phyloP scores from a whole-genome alignment of 2,888 invertebrate species.

The Steromphala cineraria region DNA sequence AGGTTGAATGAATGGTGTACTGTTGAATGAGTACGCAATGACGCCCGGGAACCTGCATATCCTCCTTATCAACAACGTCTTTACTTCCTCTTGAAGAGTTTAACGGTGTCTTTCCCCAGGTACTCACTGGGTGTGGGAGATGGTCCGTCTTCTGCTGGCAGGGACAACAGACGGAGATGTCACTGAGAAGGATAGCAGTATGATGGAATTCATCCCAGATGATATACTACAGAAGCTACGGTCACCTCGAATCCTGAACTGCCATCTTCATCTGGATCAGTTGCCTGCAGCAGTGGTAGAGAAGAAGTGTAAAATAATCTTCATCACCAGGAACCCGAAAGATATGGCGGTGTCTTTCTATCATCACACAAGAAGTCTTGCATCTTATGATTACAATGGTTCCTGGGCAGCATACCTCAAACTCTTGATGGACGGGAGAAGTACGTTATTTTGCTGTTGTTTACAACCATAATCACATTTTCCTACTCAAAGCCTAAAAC shows the following conservation, averaged over 20 bases:
- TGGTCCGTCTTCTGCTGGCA: background rate
- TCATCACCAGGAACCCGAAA: constrained; percentile 19
- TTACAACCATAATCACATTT: too few species aligned
- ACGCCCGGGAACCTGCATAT: too few species aligned
- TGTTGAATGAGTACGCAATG: too few species aligned
- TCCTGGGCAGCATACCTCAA: background rate
- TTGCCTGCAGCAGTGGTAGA: background rate
- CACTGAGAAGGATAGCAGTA: background rate
- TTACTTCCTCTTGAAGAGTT: too few species aligned
- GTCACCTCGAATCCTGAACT: constrained; percentile 5
- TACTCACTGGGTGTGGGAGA: constrained; percentile 22
- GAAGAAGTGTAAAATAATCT: constrained; percentile 19
- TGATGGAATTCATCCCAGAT: background rate
- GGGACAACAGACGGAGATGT: background rate
- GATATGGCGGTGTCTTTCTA: constrained; percentile 25
- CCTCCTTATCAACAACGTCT: too few species aligned
- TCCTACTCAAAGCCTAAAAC: too few species aligned
- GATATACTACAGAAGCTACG: background rate
- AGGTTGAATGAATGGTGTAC: too few species aligned
- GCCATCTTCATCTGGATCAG: background rate
- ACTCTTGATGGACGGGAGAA: constrained; percentile 4
- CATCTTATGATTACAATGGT: constrained; percentile 11
- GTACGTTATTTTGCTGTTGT: too few species aligned
- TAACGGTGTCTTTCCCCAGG: background rate
- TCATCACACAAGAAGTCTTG: constrained; percentile 14